Evolutionary conservation across 2,113 vertebrate species (phyloP), one percentile per base, ranked within the genome.

Genomic region (Noctilio leporinus): DNA sequence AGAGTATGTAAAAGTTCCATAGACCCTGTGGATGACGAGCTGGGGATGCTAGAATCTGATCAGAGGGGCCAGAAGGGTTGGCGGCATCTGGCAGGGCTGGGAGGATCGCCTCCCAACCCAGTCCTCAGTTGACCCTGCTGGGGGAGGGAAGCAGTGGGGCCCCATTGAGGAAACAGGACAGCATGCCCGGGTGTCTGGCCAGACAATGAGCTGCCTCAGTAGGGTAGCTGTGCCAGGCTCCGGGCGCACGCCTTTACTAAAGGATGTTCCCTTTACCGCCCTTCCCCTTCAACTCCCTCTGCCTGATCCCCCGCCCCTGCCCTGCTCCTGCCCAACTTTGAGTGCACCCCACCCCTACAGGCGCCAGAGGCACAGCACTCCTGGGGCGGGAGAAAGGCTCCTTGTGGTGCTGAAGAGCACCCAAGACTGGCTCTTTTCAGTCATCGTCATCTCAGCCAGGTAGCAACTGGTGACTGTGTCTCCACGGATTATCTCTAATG

Each of bases 91-190:
- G 55, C 22, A 3, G 10, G 19, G 20, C 73, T 7, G 12, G 64
- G 64, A 40, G 26, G 72, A 51, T n/a, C n/a, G 4, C 43, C 20
- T 10, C 17, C 30, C 8, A 7, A 33, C 51, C 49, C 70, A 26
- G 96, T 92, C 97, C 97, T 96, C 75, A 88, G 87, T 17, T 96
- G 95, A 97, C 97, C 96, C 38, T 1, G 45, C 47, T 1, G 19
- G 40, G 47, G 40, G 38, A 24, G 72, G 88, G 89, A 81, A 77
- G n/a, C 6, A 11, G 26, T 0, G 12, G 70, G 73, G 67, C 53
- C 65, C 88, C 0, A 3, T 57, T 77, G 86, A 96, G 97, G 93
- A 97, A 96, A 83, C 26, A 82, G 89, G 89, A 86, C 97, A 7
- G 55, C 83, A 86, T 83, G 96, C 40, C 75, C 7, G 33, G 53